Evolutionary conservation across 2,888 invertebrate species (phyloP).

Genomic region (Lepidocyrtinus sp.): DNA sequence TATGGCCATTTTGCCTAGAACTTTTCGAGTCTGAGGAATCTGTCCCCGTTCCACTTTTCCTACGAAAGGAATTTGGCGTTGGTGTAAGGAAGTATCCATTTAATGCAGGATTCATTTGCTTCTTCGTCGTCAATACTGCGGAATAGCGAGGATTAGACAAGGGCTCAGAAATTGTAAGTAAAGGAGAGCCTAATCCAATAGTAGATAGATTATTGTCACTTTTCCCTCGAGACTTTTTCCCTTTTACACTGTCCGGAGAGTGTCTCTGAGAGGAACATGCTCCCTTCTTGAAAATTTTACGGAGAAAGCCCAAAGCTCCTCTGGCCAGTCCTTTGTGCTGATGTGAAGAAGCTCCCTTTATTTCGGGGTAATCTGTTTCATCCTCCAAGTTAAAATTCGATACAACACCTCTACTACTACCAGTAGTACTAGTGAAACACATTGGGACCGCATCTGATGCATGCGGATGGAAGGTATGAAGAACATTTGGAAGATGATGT

Average conservation of each 20-base stretch:
- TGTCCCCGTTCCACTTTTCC: constrained; percentile 57
- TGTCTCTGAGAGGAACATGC: constrained; percentile 61
- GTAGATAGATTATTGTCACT: constrained; percentile 54
- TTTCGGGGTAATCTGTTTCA: constrained; percentile 43
- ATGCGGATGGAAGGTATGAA: constrained; percentile 22
- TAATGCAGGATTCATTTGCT: constrained; percentile 41
- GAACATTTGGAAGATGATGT: constrained; percentile 16
- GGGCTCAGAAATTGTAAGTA: constrained; percentile 45
- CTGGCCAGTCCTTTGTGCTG: constrained; percentile 60
- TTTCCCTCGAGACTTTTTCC: constrained; percentile 47
- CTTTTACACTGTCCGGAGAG: constrained; percentile 52
- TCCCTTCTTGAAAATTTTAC: constrained; percentile 69
- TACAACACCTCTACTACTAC: neutral
- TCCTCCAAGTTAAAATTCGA: constrained; percentile 41
- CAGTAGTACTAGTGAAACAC: constrained; percentile 40
- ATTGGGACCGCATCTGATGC: constrained; percentile 27
- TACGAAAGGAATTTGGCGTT: constrained; percentile 69
- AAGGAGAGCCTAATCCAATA: constrained; percentile 46
- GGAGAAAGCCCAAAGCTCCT: constrained; percentile 68
- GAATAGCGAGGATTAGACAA: constrained; percentile 44
- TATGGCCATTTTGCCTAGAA: constrained; percentile 15
- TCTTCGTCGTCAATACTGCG: constrained; percentile 34
- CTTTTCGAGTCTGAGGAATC: constrained; percentile 58
- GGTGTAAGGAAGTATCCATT: constrained; percentile 68
- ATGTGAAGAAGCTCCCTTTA: constrained; percentile 22